Evolutionary conservation across 1,140 invertebrate species (phyloP), one percentile per base, ranked within the genome.

Genomic region (Diachasma alloeum): DNA sequence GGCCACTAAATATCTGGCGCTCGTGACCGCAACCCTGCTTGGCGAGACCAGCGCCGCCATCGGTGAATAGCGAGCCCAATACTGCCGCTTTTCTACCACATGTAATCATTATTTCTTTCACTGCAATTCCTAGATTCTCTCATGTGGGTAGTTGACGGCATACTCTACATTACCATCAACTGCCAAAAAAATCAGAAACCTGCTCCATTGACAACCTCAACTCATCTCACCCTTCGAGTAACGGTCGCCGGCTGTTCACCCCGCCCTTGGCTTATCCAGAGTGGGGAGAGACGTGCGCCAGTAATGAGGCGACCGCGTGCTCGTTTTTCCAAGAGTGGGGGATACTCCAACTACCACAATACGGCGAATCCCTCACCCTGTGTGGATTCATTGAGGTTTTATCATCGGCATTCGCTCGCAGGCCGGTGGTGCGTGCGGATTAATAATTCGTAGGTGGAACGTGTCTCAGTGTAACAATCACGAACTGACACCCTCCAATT

Each of bases 351-450:
- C 74, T 37, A 76, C 74, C 74, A 59, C 67, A 37, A 70, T 39
- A 17, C 46, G 4, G 9, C 24, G 37, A 24, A 36, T 24, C n/a
- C n/a, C 44, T 26, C 42, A 24, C 37, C 17, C 63, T 68, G 37
- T n/a, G 39, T 19, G 69, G 66, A 48, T 76, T 76, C 74, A 76
- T 76, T 76, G 67, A 76, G 46, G 67, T 76, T 76, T 76, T 76
- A 31, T n/a, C 31, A 76, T 71, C 74, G 74, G 48, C 74, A 76
- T 76, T 76, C 53, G 66, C 68, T 76, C 74, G 74, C 53, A 37
- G 46, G 67, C 68, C 67, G 48, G 36, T 63, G 46, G 48, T 70
- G 46, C 53, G 67, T 69, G 67, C 46, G 53, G 53, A 46, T 42
- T 70, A 37, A 24, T 11, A 42, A 19, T 42, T 26, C 9, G 26